Evolutionary conservation across 2,888 invertebrate species (phyloP), one percentile per base, ranked within the genome.

Genomic region (Lasiommata megera): DNA sequence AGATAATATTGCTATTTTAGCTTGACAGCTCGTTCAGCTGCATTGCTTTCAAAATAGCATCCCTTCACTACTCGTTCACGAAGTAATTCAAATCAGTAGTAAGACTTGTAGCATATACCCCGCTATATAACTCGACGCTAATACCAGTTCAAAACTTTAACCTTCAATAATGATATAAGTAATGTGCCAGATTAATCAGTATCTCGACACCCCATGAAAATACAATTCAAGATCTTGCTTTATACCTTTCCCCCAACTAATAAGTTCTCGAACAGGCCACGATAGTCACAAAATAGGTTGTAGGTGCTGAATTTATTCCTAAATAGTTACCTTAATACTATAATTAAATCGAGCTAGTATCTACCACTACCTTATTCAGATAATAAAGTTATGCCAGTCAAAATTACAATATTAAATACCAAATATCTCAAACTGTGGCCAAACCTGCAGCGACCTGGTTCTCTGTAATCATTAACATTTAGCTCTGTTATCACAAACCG

Each of bases 391-490:
- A 53, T 53, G 53, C 43, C 43, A 34, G 53, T 23, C 53, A 53
- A 52, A 53, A 53, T 53, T 53, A 53, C 44, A 53, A 53, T 53
- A 53, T 53, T 53, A 53, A 53, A 53, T 53, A 53, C 53, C 53
- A 53, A 53, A 53, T 53, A 44, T 53, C 53, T 53, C 53, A 44
- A 44, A 53, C 36, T 31, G 14, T 8, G 46, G 43, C 52, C 55
- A 55, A 61, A 52, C 57, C 54, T 47, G 46, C 52, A 17, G 23
- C 54, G 51, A 43, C 58, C 41, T 38, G 48, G 54, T 60, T 60
- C 46, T n/a, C 54, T 47, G 34, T 47, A 54, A 61, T 55, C 61
- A 52, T 61, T 61, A 61, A 53, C 61, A 61, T 61, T 61, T 61
- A 56, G 40, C 53, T 41, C 54, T 54, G 58, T 38, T 51, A 63